Percentiles rank a stretch among this genome's conserved stretches.
Conservation (phyloP, 2,797 vertebrate genomes). For the Periophthalmus magnuspinnatus region DNA sequence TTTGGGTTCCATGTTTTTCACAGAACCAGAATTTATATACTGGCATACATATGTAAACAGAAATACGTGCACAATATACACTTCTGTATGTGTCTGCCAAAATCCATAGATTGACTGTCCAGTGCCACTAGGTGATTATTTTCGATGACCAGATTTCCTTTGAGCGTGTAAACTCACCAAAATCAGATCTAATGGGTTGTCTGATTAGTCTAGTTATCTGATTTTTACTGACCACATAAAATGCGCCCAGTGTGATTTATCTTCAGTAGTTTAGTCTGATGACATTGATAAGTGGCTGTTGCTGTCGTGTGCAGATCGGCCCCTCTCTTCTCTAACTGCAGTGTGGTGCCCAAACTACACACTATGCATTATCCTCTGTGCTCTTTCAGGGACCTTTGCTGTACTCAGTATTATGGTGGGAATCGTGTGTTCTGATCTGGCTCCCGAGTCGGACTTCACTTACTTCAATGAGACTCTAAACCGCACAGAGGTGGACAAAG, state of each 20-base stretch:
- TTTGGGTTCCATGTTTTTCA: too few species aligned
- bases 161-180: too few species aligned
- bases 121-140: too few species aligned
- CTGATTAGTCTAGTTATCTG: too few species aligned
- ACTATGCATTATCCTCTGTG: conserved; percentile 23
- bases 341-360: conserved; percentile 29
- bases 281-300: conserved; percentile 57
- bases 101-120: too few species aligned
- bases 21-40: too few species aligned
- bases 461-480: conserved; percentile 82
- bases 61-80: too few species aligned
- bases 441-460: conserved; percentile 83
- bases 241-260: conserved; percentile 46
- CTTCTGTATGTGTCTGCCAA: too few species aligned
- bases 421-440: conserved; percentile 84
- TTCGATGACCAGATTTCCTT: too few species aligned
- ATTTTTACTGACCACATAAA: too few species aligned
- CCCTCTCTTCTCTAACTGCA: conserved; percentile 33
- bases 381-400: conserved; percentile 85
- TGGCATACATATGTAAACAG: too few species aligned
- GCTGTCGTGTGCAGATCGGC: conserved; percentile 34
- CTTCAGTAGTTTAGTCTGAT: conserved; percentile 30
- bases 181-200: too few species aligned
- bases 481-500: conserved; percentile 72
- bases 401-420: conserved; percentile 93